Base-by-base conservation (phyloP, 2,113 vertebrate genomes). In the Prunella himalayana region DNA sequence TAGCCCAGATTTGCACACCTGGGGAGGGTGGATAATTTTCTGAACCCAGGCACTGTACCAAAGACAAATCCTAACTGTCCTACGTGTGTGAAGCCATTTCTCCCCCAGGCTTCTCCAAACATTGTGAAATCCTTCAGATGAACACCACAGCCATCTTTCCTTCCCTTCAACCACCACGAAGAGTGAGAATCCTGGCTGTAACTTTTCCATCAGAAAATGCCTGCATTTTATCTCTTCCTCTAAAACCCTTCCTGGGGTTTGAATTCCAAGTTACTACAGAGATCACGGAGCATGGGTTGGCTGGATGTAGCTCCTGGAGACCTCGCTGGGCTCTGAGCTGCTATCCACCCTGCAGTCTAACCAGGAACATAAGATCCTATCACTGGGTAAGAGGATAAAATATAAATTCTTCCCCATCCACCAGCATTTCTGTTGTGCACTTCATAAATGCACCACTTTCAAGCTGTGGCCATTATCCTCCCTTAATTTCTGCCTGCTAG, bases 401-500 rank as follows among this genome's bases (percentile, higher is more conserved):
- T 21, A 92, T 15, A 88, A 94, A 89, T 93, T 92, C 86, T 86
- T 68, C 72, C 53, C 88, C 81, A 51, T 78, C 44, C 69, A 39
- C 51, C 31, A 86, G 72, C 39, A 61, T 71, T 88, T 63, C 76
- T 86, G 72, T 60, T 90, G 92, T 44, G 82, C 76, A 68, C 80
- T 86, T 93, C 88, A 90, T 82, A 88, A 96, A 88, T 42, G 90
- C 57, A 75, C 41, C 65, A 35, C 86, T 92, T 88, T 22, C 50
- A 63, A 75, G 82, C 68, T 28, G 25, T 60, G 60, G 92, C 90
- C 90, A 84, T 96, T 90, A 94, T 88, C 82, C 69, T 81, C 61
- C 82, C 57, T 72, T 84, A 86, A 88, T 94, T 96, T 92, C 80
- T 95, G 88, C 90, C 86, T 88, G 77, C 90, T 60, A 88, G 88